A percentile compares a stretch with the other conserved stretches of the same genome.
Evolutionary conservation across 2,797 vertebrate species (phyloP).

Genomic region (Anguilla anguilla): DNA sequence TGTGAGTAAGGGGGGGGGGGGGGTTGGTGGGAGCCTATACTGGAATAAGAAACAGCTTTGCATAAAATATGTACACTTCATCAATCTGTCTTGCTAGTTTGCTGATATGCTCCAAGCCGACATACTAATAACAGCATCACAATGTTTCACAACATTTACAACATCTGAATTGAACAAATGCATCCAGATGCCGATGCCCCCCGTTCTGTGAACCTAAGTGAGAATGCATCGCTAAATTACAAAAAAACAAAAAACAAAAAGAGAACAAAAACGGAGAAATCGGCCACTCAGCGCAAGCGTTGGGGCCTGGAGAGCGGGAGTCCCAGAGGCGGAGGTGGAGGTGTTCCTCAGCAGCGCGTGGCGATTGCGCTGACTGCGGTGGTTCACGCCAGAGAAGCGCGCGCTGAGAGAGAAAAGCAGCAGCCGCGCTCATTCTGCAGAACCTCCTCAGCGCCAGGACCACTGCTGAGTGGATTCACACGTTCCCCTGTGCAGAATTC

Average conservation of each 20-base stretch:
- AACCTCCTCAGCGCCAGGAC: background rate
- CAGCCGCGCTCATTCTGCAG: background rate
- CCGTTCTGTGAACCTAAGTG: background rate
- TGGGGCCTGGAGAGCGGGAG: background rate
- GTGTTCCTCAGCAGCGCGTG: background rate
- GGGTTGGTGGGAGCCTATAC: background rate
- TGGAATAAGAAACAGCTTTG: background rate
- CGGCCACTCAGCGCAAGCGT: background rate
- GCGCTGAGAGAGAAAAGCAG: too few species aligned
- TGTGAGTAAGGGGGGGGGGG: background rate
- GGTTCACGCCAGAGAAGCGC: background rate
- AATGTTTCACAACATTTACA: too few species aligned
- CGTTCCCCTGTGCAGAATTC: background rate
- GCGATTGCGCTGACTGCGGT: background rate
- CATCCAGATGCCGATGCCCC: too few species aligned
- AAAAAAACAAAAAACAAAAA: background rate
- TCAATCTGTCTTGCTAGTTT: background rate
- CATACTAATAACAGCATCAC: conserved; percentile 8
- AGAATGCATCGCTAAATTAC: conserved; percentile 12
- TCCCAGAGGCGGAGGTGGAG: background rate
- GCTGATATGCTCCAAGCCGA: background rate
- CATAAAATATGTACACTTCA: background rate
- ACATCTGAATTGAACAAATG: too few species aligned
- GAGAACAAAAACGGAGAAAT: background rate
- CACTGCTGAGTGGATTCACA: background rate